These are phyloP conservation scores for Sterrhoptilus dennistouni DNA, from an alignment of 2,113 vertebrate species.

Conservation along the genomic window DNA sequence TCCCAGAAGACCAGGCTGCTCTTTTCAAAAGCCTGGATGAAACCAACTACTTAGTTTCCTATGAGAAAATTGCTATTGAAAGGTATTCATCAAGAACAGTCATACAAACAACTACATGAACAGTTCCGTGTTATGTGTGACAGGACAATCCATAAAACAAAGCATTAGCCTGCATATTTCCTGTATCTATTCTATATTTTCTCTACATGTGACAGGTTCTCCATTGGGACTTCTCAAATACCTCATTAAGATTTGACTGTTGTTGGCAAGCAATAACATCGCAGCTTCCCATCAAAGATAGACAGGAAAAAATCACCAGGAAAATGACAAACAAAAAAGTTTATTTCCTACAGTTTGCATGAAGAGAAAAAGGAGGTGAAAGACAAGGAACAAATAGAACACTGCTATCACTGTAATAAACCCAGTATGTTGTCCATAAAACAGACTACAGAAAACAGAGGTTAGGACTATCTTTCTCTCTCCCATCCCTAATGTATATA, in stretches of 20 bases:
- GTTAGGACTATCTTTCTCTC: neutral
- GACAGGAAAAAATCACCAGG: neutral
- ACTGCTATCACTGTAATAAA: neutral
- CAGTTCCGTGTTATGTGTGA: neutral
- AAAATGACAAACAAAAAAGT: neutral
- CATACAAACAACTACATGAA: neutral
- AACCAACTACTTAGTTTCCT: neutral
- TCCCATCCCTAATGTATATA: neutral
- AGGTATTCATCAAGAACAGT: neutral
- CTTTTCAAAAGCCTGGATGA: neutral
- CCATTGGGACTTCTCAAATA: slow-evolving; percentile 3
- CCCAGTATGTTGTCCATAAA: neutral
- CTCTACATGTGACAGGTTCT: neutral
- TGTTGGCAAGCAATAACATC: neutral
- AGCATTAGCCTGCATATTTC: neutral
- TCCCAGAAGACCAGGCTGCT: neutral
- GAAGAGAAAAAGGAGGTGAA: neutral
- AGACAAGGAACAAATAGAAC: neutral
- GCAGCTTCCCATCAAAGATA: neutral
- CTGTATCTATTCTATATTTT: slow-evolving; percentile 25
- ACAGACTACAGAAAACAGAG: neutral
- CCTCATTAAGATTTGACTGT: slow-evolving; percentile 6
- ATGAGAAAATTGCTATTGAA: neutral
- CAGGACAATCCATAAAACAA: slow-evolving; percentile 8
- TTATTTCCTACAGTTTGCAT: neutral